phyloP scores from a whole-genome alignment of 2,797 vertebrate genomes.

The Cephalopachus bancanus region DNA sequence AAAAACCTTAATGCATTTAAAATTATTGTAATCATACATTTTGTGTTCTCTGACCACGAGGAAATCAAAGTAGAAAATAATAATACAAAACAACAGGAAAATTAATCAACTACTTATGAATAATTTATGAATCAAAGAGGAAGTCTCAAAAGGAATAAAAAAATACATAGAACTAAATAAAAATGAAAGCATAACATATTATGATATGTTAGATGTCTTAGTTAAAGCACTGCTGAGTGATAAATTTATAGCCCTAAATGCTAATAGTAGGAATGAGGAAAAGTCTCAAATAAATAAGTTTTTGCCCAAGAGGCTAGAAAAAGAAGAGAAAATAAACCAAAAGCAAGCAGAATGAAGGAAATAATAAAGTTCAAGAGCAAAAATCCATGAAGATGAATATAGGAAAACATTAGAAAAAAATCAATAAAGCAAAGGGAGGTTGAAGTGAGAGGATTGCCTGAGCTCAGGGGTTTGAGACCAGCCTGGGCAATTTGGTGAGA shows the following conservation, averaged over 20 bases:
- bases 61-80: neutral
- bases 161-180: neutral
- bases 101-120: neutral
- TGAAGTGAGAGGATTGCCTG: neutral
- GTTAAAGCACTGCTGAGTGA: neutral
- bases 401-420: neutral
- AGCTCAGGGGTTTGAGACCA: too few species aligned
- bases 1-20: neutral
- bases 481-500: too few species aligned
- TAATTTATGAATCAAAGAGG: neutral
- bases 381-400: neutral
- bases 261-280: neutral
- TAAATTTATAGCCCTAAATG: neutral
- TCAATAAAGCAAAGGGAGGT: neutral
- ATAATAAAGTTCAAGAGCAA: neutral
- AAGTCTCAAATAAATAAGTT: neutral
- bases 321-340: neutral
- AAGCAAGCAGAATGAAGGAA: conserved; percentile 1
- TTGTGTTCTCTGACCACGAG: neutral
- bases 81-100: conserved; percentile 29
- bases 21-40: neutral
- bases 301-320: neutral
- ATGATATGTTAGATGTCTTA: neutral
- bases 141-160: neutral
- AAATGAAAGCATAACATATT: neutral